phyloP scores from a whole-genome alignment of 2,113 vertebrate genomes.

The Vidua macroura region DNA sequence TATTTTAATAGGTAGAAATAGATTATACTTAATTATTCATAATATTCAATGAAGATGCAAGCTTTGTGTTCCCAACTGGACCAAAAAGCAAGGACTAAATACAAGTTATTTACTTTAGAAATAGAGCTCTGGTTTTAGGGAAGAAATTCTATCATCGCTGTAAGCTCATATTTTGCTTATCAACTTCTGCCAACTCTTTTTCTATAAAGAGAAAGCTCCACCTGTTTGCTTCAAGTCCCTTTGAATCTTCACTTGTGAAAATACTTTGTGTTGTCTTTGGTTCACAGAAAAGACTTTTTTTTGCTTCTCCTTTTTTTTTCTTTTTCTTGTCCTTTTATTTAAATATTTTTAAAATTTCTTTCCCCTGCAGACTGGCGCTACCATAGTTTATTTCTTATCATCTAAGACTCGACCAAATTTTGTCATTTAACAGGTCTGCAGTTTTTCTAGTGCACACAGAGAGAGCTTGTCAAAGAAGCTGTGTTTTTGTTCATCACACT shows the following conservation, averaged over 20 bases:
- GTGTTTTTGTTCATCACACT: not conserved
- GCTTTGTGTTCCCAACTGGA: not conserved
- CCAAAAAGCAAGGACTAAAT: not conserved
- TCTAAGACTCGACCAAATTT: not conserved
- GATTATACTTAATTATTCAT: not conserved
- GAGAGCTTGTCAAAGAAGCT: not conserved
- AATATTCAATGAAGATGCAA: not conserved
- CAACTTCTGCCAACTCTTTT: not conserved
- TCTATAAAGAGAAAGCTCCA: not conserved
- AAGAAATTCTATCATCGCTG: not conserved
- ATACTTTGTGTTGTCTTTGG: not conserved
- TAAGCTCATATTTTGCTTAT: not conserved
- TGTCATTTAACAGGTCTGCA: not conserved
- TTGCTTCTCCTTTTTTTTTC: rapidly evolving
- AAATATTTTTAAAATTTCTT: not conserved
- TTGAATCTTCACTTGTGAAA: not conserved
- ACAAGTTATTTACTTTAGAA: not conserved
- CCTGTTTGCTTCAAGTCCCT: not conserved
- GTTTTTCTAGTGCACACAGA: not conserved
- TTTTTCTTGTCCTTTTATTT: rapidly evolving
- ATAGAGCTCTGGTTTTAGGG: not conserved
- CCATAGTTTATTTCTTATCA: not conserved
- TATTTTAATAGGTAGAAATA: not conserved
- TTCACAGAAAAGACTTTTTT: not conserved
- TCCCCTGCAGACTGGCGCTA: not conserved